These are phyloP conservation scores for Aurelia aurita complex sp. Pacific DNA, from an alignment of 30 jellyfish, hydroid and myxozoan genomes.

Conservation along the genomic window DNA sequence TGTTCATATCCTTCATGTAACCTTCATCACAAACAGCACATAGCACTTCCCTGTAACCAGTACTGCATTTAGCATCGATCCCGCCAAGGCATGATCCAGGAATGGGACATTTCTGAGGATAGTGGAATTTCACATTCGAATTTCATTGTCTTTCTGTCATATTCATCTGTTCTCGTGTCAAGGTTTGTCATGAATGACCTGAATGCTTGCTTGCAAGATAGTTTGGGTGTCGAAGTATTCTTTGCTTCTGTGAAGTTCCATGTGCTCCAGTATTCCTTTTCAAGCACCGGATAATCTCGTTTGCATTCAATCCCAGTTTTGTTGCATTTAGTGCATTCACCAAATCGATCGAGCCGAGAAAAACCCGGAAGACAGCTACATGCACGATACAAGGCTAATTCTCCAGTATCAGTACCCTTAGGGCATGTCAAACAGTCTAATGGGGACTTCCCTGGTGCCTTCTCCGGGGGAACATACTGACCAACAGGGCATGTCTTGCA, in stretches of 20 bases:
- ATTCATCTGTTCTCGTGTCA: neutral
- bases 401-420: conserved; percentile 39
- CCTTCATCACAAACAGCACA: conserved; percentile 63
- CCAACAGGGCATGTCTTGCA: conserved; percentile 61
- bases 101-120: conserved; percentile 51
- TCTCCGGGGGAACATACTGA: conserved; percentile 45
- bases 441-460: conserved; percentile 47
- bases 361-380: conserved; percentile 53
- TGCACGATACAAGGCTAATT: conserved; percentile 43
- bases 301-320: conserved; percentile 31
- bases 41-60: conserved; percentile 45
- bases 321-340: conserved; percentile 41
- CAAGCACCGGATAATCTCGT: conserved; percentile 24
- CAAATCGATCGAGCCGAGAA: conserved; percentile 57
- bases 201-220: conserved; percentile 4
- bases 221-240: neutral
- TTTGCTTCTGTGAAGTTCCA: conserved; percentile 19
- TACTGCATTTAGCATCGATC: conserved; percentile 17
- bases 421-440: conserved; percentile 70
- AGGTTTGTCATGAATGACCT: conserved; percentile 24
- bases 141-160: conserved; percentile 23
- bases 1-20: conserved; percentile 23
- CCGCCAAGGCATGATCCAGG: conserved; percentile 70
- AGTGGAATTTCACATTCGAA: conserved; percentile 28
- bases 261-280: conserved; percentile 43